A percentile compares a stretch with the other conserved stretches of the same genome.
These are phyloP conservation scores for Hormaphis cornu DNA, from an alignment of 1,140 invertebrate genomes.

Conservation along the genomic window DNA sequence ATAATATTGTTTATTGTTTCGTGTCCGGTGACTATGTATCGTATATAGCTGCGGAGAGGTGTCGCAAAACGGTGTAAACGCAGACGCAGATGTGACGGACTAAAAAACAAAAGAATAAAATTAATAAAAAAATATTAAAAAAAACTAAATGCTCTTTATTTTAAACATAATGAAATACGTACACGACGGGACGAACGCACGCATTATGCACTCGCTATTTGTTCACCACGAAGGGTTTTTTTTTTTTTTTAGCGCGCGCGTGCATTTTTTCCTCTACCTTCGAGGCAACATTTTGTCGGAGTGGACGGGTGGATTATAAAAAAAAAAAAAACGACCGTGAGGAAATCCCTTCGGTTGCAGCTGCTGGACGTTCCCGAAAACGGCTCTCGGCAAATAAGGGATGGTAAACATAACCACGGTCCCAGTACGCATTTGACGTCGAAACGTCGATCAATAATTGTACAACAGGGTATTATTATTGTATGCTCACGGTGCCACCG, in stretches of 20 bases:
- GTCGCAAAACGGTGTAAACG: too few relatives aligned
- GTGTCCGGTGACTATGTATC: too few relatives aligned
- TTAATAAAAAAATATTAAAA: too few relatives aligned
- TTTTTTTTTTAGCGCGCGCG: not conserved
- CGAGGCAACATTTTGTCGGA: not conserved
- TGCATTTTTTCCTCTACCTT: not conserved
- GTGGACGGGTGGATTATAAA: not conserved
- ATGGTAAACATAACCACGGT: not conserved
- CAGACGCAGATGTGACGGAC: too few relatives aligned
- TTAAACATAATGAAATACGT: conserved; percentile 10
- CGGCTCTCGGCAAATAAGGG: not conserved
- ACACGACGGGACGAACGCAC: not conserved
- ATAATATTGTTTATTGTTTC: too few relatives aligned
- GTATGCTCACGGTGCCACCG: too few relatives aligned
- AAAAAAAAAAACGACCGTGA: not conserved
- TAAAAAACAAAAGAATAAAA: too few relatives aligned
- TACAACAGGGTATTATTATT: too few relatives aligned
- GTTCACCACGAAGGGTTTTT: not conserved
- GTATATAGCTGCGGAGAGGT: too few relatives aligned
- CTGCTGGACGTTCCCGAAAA: conserved; percentile 11
- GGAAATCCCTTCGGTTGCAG: conserved; percentile 18
- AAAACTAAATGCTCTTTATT: not conserved
- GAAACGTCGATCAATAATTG: too few relatives aligned
- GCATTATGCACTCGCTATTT: conserved; percentile 16
- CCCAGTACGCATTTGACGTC: too few relatives aligned